Evolutionary conservation across 2,888 invertebrate genomes (phyloP).

Genomic region (Esperia sulphurella): DNA sequence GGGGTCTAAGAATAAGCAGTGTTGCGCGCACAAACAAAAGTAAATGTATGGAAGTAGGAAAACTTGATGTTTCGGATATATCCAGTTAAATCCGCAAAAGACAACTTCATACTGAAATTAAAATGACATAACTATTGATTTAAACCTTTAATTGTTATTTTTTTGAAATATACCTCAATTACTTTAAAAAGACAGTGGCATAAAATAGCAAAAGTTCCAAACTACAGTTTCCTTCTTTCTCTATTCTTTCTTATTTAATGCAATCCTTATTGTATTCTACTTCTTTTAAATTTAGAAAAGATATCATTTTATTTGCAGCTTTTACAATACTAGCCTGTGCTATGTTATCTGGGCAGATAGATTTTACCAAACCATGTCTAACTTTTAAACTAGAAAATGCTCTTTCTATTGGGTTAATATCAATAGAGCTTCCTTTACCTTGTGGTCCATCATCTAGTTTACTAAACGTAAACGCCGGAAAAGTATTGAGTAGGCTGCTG

Average conservation of each 20-base stretch:
- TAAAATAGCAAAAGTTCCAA: no score
- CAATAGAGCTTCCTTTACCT: constrained; percentile 14
- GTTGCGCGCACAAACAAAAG: no score
- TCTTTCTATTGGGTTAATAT: constrained; percentile 2
- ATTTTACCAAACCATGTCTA: neutral
- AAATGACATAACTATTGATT: no score
- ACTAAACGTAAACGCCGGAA: constrained; percentile 14
- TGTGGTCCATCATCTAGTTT: constrained; percentile 22
- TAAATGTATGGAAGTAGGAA: no score
- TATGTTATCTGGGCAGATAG: constrained; percentile 1
- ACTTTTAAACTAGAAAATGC: neutral
- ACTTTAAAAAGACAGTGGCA: neutral
- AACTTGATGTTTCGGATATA: no score
- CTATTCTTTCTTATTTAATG: neutral
- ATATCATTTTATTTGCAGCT: constrained; percentile 40
- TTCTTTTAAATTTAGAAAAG: constrained; percentile 48
- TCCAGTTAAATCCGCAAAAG: no score
- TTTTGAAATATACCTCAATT: no score
- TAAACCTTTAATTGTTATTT: no score
- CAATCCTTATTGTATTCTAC: constrained; percentile 30
- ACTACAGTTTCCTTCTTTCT: no score
- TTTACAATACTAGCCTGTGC: constrained; percentile 24
- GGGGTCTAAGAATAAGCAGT: no score
- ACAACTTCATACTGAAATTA: no score
- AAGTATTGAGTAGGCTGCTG: no score